These are phyloP conservation scores for Drosophila formosana DNA, from an alignment of 2,888 invertebrate species.

Conservation along the genomic window DNA sequence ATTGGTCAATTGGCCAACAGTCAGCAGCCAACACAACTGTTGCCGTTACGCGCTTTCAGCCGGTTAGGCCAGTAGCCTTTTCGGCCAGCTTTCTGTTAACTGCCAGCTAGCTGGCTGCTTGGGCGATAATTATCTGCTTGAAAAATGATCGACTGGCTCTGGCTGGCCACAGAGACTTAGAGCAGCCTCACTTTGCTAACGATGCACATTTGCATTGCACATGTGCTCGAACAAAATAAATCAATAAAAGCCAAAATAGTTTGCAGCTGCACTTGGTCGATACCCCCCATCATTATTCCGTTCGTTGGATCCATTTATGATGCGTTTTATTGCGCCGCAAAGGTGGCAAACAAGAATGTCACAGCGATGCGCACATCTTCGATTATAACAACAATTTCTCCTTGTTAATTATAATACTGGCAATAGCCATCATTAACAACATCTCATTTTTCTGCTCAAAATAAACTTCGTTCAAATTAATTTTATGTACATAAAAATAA, in stretches of 20 bases:
- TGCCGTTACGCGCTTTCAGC: conserved; percentile 42
- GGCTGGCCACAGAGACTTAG: conserved; percentile 27
- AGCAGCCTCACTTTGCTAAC: conserved; percentile 62
- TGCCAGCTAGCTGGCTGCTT: conserved; percentile 47
- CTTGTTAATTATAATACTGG: no score
- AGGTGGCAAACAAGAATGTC: conserved; percentile 10
- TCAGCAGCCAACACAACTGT: conserved; percentile 32
- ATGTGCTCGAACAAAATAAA: conserved; percentile 33
- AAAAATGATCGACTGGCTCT: conserved; percentile 71
- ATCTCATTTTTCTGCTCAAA: no score
- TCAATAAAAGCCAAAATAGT: conserved; percentile 34
- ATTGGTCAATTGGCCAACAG: conserved; percentile 74
- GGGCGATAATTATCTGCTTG: conserved; percentile 76
- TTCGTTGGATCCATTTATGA: conserved; percentile 35
- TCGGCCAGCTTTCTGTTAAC: conserved; percentile 14
- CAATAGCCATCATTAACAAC: no score
- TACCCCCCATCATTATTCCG: conserved; percentile 16
- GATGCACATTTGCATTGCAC: conserved; percentile 66
- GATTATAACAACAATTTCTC: no score
- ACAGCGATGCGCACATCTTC: neutral
- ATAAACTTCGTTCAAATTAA: no score
- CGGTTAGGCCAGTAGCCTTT: conserved; percentile 43
- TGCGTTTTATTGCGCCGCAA: conserved; percentile 16
- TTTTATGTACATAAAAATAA: no score
- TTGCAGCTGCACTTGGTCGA: conserved; percentile 52